These are phyloP conservation scores for Myodes glareolus DNA, from an alignment of 2,113 vertebrate genomes.

Conservation along the genomic window DNA sequence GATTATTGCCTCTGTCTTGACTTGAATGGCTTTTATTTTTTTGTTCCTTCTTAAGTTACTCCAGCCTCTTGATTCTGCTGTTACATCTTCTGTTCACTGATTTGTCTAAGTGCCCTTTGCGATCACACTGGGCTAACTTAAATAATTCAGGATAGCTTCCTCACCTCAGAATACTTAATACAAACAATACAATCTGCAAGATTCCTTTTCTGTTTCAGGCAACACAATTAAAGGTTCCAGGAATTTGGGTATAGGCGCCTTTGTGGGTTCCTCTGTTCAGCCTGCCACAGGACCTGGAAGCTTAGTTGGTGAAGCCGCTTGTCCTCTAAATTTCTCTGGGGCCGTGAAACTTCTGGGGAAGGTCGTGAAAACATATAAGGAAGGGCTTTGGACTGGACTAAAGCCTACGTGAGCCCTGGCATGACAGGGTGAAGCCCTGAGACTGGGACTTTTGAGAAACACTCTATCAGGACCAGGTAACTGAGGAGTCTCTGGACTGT, in stretches of 20 bases:
- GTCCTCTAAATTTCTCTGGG: neutral
- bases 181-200: neutral
- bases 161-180: neutral
- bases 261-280: neutral
- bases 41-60: neutral
- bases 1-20: neutral
- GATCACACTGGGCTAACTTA: neutral
- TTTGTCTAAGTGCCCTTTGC: neutral
- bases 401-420: neutral
- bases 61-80: neutral
- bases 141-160: neutral
- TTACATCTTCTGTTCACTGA: neutral
- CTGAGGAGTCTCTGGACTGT: constrained; percentile 85
- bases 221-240: neutral
- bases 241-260: neutral
- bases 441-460: constrained; percentile 69
- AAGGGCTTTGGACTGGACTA: neutral
- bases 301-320: neutral
- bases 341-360: neutral
- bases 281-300: neutral
- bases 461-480: constrained; percentile 82
- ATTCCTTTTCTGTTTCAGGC: neutral
- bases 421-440: neutral
- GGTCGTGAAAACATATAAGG: neutral
- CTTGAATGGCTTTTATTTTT: neutral